Conservation (phyloP, 2,113 vertebrate genomes). For the Seriola quinqueradiata region DNA sequence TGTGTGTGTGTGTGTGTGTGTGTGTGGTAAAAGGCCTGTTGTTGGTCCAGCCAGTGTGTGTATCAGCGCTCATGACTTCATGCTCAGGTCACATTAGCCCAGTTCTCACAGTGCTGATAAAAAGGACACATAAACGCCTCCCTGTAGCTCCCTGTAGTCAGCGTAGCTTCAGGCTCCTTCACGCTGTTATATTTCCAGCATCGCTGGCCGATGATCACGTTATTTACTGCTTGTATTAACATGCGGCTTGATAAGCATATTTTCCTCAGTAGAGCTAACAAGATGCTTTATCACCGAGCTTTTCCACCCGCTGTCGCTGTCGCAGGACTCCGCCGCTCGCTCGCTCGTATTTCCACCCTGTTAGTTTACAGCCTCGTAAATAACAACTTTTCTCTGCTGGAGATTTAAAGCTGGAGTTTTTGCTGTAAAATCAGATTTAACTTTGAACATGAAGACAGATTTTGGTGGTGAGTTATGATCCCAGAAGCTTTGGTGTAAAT, state of each 20-base stretch:
- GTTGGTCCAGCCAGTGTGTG: slow-evolving; percentile 34
- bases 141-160: slow-evolving; percentile 53
- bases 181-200: slow-evolving; percentile 68
- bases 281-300: slow-evolving; percentile 81
- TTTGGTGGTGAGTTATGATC: slow-evolving; percentile 56
- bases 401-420: slow-evolving; percentile 78
- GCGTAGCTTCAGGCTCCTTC: slow-evolving; percentile 66
- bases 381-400: slow-evolving; percentile 72
- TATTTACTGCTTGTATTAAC: slow-evolving; percentile 82
- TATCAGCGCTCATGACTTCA: slow-evolving; percentile 59
- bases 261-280: slow-evolving; percentile 82
- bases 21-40: neutral
- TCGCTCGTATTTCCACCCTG: slow-evolving; percentile 56
- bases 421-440: slow-evolving; percentile 76
- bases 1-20: too few species aligned
- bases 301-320: slow-evolving; percentile 49
- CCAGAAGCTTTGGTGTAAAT: slow-evolving; percentile 50
- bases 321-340: neutral
- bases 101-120: slow-evolving; percentile 72
- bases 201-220: slow-evolving; percentile 61
- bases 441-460: slow-evolving; percentile 61
- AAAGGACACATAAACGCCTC: slow-evolving; percentile 21
- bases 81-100: slow-evolving; percentile 81
- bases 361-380: slow-evolving; percentile 81
- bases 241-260: slow-evolving; percentile 85